Evolutionary conservation across 1,140 invertebrate species (phyloP).

Genomic region (Zaprionus nigranus): DNA sequence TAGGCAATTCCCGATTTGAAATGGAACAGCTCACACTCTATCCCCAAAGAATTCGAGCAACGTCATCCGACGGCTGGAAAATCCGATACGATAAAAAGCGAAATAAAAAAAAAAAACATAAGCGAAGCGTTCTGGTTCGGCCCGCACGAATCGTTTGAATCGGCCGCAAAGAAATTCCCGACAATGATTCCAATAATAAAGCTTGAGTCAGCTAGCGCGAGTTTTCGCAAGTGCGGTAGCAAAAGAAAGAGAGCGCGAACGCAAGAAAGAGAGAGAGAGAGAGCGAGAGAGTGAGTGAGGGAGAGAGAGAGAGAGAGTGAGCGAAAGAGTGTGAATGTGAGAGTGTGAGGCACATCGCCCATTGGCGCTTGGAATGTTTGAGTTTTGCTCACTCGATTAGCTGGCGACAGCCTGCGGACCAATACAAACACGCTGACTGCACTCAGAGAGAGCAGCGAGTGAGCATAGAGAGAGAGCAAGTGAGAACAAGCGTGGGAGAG

Average conservation of each 20-base stretch:
- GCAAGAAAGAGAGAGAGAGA: neutral
- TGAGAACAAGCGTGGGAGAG: conserved; percentile 10
- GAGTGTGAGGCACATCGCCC: conserved; percentile 10
- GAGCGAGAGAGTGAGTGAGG: neutral
- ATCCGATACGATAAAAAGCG: neutral
- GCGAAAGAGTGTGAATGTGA: neutral
- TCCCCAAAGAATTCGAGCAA: neutral
- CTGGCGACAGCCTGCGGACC: conserved; percentile 14
- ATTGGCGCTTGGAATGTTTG: conserved; percentile 24
- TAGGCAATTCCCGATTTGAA: too few species aligned
- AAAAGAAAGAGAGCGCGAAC: neutral
- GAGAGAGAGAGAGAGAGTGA: neutral
- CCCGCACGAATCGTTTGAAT: neutral
- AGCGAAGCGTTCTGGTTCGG: neutral
- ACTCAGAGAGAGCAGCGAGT: conserved; percentile 24
- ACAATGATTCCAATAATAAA: conserved; percentile 24
- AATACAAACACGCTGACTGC: conserved; percentile 20
- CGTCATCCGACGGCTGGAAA: neutral
- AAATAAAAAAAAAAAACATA: neutral
- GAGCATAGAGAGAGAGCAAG: conserved; percentile 1
- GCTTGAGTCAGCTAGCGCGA: conserved; percentile 26
- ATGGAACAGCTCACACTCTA: neutral
- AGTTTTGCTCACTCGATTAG: conserved; percentile 22
- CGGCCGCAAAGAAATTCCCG: conserved; percentile 27
- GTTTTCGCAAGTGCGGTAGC: neutral